Evolutionary conservation across 1,140 invertebrate genomes (phyloP), one percentile per base, ranked within the genome.

Genomic region (Triops cancriformis): DNA sequence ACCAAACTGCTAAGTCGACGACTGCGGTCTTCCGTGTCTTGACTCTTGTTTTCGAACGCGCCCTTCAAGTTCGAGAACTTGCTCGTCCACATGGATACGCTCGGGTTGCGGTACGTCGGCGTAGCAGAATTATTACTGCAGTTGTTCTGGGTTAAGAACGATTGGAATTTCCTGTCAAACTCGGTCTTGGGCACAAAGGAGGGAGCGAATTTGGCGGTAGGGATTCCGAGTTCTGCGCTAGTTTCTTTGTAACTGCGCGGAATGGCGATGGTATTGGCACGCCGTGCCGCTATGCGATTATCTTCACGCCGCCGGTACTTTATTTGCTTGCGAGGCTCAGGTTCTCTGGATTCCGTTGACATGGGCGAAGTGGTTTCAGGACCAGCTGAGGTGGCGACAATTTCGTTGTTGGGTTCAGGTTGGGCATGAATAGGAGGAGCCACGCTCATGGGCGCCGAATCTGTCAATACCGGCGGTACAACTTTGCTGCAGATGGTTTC

Each of bases 31-130:
- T 64, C 51, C 51, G 51, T 64, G 14, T 64, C 51, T 18, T 64
- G 51, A 64, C 51, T 64, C 51, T 73, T 72, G 14, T 26, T 28
- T 77, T 95, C 93, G 82, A 95, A 95, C 4, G 90, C 87, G n/a
- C 92, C 92, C 83, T 94, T 94, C 12, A 95, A 91, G 80, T 92
- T 92, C 0, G 91, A 92, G 83, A 95, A 95, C 75, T 92, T 87
- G 81, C 87, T 92, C 79, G 88, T 92, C 92, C 92, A 94, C 79
- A 79, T 79, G 74, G 12, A 82, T 80, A 64, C 80, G 18, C 74
- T 51, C 6, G 75, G 41, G 14, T 45, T 41, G n/a, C 37, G 41
- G 75, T 43, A 76, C n/a, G 37, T 45, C 5, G 75, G 75, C 26
- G 75, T 41, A 14, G 75, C 37, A 43, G 45, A 23, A 76, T 18